Evolutionary conservation across 53 echinoderm and acorn worm genomes (phyloP), one percentile per base, ranked within the genome.

Genomic region (Temnopleurus reevesii): DNA sequence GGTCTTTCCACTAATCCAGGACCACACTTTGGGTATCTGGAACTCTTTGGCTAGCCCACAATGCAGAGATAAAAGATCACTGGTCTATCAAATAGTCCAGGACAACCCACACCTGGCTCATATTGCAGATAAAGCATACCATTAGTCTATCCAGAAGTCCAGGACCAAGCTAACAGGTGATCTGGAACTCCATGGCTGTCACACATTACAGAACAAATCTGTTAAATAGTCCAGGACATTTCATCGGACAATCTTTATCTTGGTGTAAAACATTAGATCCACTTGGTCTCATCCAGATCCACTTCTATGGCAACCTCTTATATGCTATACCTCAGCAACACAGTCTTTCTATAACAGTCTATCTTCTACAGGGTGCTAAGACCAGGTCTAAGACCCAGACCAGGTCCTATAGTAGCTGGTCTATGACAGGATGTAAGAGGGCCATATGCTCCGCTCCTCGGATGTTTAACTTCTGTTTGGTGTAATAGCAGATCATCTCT

Each of bases 361-460:
- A 71, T 71, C 71, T 38, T 71, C 43, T 71, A 71, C 33, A 38
- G 41, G 71, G 71, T 71, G 19, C 43, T 71, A 71, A 7, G 18
- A 19, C 71, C 71, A 71, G 7, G 41, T n/a, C 41, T 19, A n/a
- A n/a, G n/a, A 55, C 18, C 55, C n/a, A 23, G 15, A 51, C 53
- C 60, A 30, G 83, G 13, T 77, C 53, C 88, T 93, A 97, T 76
- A 97, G 98, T 91, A 97, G 85, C 77, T 94, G 93, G 90, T 94
- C 92, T 18, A 63, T 85, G 7, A 97, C 95, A 1, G 98, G 94
- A 27, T 97, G 91, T 6, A 97, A 86, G 26, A 97, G 84, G 25
- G 95, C 95, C 98, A 97, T 97, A 83, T 97, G 98, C 53, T 95
- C 98, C 0, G 98, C 98, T 0, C 98, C 98, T 24, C 92, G 81